A percentile compares a stretch with the other conserved stretches of the same genome.
Conservation (phyloP, 2,797 vertebrate genomes). For the Meriones psammophilus region DNA sequence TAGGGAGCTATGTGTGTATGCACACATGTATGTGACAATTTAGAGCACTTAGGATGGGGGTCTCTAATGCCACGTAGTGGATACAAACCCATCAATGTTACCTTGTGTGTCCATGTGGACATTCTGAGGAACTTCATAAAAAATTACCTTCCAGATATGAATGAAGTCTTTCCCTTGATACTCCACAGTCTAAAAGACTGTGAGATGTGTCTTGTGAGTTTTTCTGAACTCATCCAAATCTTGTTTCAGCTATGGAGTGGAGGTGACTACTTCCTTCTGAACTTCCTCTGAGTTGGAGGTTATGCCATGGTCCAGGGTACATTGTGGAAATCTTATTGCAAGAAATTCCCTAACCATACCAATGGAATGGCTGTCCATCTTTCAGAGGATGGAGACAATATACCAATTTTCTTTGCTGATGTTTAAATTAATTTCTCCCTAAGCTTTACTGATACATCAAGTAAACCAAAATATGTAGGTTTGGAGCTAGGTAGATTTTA, state of each 20-base stretch:
- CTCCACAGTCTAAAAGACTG: background rate
- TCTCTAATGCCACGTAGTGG: background rate
- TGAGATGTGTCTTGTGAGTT: background rate
- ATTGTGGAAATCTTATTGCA: background rate
- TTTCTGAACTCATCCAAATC: conserved; percentile 18
- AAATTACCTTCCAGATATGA: background rate
- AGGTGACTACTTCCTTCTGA: background rate
- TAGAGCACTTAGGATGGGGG: background rate
- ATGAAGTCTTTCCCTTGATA: background rate
- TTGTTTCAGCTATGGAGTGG: background rate
- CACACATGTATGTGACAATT: background rate
- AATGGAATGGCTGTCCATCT: background rate
- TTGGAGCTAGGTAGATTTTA: background rate
- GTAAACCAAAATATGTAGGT: background rate
- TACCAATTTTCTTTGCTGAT: background rate
- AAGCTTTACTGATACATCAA: background rate
- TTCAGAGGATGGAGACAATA: background rate
- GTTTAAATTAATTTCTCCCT: background rate
- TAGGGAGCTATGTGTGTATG: background rate
- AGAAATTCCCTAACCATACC: background rate
- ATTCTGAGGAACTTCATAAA: conserved; percentile 35
- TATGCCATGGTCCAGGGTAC: background rate
- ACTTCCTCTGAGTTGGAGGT: background rate
- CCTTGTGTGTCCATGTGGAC: background rate
- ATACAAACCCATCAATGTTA: background rate